Percentiles rank a stretch among this genome's conserved stretches.
Evolutionary conservation across 23 tunicate genomes (phyloP).

Genomic region (Oikopleura dioica): DNA sequence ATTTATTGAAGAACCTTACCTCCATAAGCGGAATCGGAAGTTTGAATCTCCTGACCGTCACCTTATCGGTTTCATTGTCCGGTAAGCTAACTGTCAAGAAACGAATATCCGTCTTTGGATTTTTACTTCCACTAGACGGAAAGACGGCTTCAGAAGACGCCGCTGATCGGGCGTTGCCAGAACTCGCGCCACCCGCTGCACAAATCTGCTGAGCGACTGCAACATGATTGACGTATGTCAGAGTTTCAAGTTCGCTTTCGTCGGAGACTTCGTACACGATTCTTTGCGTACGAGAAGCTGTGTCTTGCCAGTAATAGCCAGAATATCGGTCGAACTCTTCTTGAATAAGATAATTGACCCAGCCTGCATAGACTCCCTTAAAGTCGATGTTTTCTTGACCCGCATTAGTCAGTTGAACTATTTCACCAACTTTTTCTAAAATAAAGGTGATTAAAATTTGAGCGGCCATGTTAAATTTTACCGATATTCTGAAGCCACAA

Average conservation of each 20-base stretch:
- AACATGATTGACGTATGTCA: slow-evolving; percentile 41
- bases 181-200: background rate
- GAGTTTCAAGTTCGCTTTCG: slow-evolving; percentile 39
- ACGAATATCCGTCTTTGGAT: background rate
- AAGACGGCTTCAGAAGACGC: background rate
- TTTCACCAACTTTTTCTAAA: background rate
- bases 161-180: slow-evolving; percentile 44
- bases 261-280: slow-evolving; percentile 74
- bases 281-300: slow-evolving; percentile 25
- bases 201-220: background rate
- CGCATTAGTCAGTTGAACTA: slow-evolving; percentile 6
- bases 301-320: slow-evolving; percentile 88
- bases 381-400: slow-evolving; percentile 9
- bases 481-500: slow-evolving; percentile 58
- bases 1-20: too few relatives aligned
- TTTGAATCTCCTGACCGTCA: too few relatives aligned
- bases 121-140: background rate
- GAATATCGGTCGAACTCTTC: slow-evolving; percentile 97
- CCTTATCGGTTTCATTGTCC: too few relatives aligned
- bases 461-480: background rate
- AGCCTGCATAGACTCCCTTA: slow-evolving; percentile 48
- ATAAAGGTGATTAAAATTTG: background rate
- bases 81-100: too few relatives aligned
- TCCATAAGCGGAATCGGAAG: too few relatives aligned
- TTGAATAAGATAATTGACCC: slow-evolving; percentile 47